phyloP scores from a whole-genome alignment of 2,888 invertebrate genomes.

The Drosophila crucigera region DNA sequence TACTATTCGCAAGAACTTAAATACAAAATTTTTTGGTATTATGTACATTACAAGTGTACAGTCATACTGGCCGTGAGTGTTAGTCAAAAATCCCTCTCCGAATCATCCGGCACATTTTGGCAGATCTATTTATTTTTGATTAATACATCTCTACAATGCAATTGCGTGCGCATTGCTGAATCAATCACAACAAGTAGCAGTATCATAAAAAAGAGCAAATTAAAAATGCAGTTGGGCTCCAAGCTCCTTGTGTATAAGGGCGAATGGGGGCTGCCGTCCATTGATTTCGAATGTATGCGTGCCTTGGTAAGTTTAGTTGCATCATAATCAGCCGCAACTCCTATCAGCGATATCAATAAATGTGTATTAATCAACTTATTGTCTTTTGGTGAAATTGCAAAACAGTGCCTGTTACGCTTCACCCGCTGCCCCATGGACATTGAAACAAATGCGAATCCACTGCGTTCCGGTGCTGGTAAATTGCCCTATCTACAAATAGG shows the following conservation, averaged over 20 bases:
- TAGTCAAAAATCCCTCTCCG: constrained; percentile 35
- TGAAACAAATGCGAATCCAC: constrained; percentile 89
- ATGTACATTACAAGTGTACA: not conserved
- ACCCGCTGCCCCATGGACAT: constrained; percentile 91
- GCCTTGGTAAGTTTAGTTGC: constrained; percentile 89
- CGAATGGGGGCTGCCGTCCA: constrained; percentile 94
- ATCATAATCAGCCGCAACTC: constrained; percentile 63
- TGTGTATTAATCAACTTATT: constrained; percentile 30
- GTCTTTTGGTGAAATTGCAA: constrained; percentile 51
- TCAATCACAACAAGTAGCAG: constrained; percentile 7
- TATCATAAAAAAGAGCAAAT: constrained; percentile 4
- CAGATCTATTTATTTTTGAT: constrained; percentile 45
- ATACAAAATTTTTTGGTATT: not conserved
- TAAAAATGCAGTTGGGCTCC: constrained; percentile 81
- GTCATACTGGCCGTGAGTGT: constrained; percentile 36
- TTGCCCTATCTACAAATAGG: constrained; percentile 89
- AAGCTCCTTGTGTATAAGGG: constrained; percentile 93
- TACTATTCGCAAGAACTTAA: not conserved
- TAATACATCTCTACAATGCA: constrained; percentile 42
- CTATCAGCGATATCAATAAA: constrained; percentile 57
- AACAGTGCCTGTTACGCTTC: constrained; percentile 89
- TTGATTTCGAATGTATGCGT: constrained; percentile 93
- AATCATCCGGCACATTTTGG: constrained; percentile 47
- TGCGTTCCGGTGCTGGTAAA: constrained; percentile 90
- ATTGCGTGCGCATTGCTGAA: constrained; percentile 26